Conservation (phyloP, 2,797 vertebrate genomes). For the Streptopelia turtur region DNA sequence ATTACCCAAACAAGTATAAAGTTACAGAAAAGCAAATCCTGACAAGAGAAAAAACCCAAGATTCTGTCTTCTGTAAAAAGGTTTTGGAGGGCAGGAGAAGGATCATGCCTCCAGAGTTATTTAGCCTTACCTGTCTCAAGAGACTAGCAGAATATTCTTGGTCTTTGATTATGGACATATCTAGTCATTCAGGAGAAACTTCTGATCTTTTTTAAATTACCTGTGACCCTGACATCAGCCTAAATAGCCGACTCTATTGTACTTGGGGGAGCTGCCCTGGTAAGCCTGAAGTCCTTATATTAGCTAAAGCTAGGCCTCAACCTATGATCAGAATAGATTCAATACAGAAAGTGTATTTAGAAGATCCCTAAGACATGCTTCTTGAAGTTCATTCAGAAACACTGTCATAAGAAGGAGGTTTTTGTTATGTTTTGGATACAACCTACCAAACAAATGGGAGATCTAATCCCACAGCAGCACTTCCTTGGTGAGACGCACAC, state of each 20-base stretch:
- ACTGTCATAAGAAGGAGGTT: not conserved
- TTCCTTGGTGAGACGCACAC: not conserved
- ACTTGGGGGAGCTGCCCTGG: not conserved
- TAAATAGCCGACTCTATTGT: not conserved
- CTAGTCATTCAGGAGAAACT: not conserved
- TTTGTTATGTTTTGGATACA: not conserved
- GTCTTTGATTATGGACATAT: not conserved
- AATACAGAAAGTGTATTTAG: not conserved
- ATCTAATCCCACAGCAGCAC: not conserved
- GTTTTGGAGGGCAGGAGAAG: not conserved
- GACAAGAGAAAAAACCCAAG: not conserved
- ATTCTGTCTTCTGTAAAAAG: not conserved
- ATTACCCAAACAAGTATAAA: not conserved
- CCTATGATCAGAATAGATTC: not conserved
- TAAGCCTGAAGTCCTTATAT: not conserved
- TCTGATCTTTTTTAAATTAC: not conserved
- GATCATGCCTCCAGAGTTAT: not conserved
- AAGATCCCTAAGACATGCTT: not conserved
- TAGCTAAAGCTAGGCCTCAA: not conserved
- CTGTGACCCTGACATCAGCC: not conserved
- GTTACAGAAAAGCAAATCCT: not conserved
- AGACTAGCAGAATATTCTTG: not conserved
- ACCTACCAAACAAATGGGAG: not conserved
- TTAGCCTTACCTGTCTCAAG: accelerated
- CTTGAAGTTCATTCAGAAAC: not conserved